A percentile compares a stretch with the other conserved stretches of the same genome.
These are phyloP conservation scores for Chrysodeixis includens DNA, from an alignment of 2,888 invertebrate genomes.

Conservation along the genomic window DNA sequence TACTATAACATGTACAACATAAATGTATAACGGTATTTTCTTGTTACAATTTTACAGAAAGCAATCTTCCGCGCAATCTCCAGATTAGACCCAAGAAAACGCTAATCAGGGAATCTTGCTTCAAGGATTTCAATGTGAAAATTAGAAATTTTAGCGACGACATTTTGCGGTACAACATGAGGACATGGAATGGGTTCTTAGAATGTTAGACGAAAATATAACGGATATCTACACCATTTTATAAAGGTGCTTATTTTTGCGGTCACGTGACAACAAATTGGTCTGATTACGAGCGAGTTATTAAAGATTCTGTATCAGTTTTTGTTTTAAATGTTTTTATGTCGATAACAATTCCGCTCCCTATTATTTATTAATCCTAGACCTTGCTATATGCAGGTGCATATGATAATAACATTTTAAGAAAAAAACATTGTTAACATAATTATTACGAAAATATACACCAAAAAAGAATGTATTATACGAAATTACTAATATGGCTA, in stretches of 20 bases:
- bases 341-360: too few relatives aligned
- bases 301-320: too few relatives aligned
- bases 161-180: conserved; percentile 2
- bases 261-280: not conserved
- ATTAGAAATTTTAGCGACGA: conserved; percentile 15
- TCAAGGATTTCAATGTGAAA: conserved; percentile 15
- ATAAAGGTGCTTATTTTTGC: not conserved
- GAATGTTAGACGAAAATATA: conserved; percentile 11
- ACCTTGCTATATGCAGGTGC: too few relatives aligned
- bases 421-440: too few relatives aligned
- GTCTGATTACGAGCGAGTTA: too few relatives aligned
- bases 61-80: not conserved
- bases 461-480: too few relatives aligned
- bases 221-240: not conserved
- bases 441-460: too few relatives aligned
- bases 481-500: too few relatives aligned
- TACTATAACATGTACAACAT: not conserved
- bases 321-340: too few relatives aligned
- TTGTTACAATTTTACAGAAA: conserved; percentile 6
- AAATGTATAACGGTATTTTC: not conserved
- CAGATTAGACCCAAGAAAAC: conserved; percentile 5
- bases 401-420: too few relatives aligned
- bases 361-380: too few relatives aligned
- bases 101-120: conserved; percentile 17
- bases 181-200: conserved; percentile 14